Conservation (phyloP, 1,140 invertebrate genomes). For the Euura saliciscinereae region DNA sequence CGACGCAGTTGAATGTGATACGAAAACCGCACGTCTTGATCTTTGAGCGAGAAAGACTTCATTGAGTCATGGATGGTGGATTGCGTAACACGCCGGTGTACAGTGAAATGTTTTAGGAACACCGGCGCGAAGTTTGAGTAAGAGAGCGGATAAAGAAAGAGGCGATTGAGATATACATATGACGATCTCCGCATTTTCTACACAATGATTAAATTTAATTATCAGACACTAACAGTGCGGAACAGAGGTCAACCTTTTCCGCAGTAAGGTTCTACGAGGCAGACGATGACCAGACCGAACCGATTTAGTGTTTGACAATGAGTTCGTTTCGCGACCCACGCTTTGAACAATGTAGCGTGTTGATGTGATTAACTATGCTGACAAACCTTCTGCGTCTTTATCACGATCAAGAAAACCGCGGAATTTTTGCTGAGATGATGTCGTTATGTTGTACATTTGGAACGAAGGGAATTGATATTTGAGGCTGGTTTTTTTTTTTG, state of each 20-base stretch:
- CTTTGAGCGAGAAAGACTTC: too few species aligned
- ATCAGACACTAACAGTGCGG: neutral
- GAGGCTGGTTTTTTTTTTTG: neutral
- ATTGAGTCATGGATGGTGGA: too few species aligned
- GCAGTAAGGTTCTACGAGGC: neutral
- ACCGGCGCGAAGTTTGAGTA: neutral
- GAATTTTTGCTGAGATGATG: neutral
- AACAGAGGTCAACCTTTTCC: conserved; percentile 5
- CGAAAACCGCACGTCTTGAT: too few species aligned
- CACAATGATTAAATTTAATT: neutral
- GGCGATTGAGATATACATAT: neutral
- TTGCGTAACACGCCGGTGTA: too few species aligned
- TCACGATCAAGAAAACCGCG: neutral
- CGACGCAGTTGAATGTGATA: too few species aligned
- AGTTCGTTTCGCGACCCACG: neutral
- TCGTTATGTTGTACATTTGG: neutral
- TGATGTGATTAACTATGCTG: neutral
- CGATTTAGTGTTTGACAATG: neutral
- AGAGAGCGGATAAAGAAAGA: neutral
- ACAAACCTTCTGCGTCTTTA: neutral
- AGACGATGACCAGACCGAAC: neutral
- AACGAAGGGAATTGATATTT: neutral
- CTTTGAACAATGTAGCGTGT: neutral
- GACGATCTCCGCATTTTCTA: too few species aligned
- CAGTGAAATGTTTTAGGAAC: neutral